These are phyloP conservation scores for Colletes latitarsis DNA, from an alignment of 1,140 invertebrate species.

Conservation along the genomic window DNA sequence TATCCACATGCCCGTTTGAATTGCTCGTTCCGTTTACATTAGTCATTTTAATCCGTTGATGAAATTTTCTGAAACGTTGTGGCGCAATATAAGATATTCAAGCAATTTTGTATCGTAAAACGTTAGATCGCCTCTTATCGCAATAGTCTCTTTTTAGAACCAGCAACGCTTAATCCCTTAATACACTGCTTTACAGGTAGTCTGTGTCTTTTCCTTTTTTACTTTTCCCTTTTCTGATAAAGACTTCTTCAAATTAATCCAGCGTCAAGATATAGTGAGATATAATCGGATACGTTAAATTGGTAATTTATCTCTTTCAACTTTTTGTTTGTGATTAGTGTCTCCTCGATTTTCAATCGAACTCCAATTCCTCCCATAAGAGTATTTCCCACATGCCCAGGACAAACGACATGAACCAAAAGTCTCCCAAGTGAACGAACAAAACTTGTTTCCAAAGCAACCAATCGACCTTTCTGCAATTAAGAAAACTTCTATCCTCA, in stretches of 20 bases:
- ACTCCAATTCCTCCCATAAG: not conserved
- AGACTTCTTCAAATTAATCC: not conserved
- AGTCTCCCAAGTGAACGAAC: not conserved
- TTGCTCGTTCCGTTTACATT: not conserved
- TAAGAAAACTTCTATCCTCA: no score
- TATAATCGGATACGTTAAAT: not conserved
- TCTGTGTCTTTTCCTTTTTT: no score
- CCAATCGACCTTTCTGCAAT: not conserved
- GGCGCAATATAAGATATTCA: not conserved
- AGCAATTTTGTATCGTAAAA: not conserved
- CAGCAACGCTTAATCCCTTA: not conserved
- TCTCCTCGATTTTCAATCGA: no score
- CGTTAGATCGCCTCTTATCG: slow-evolving; percentile 2
- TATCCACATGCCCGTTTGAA: not conserved
- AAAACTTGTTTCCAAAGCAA: not conserved
- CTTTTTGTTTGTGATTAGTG: not conserved
- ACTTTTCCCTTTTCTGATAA: not conserved
- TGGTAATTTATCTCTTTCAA: not conserved
- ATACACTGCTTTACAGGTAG: not conserved
- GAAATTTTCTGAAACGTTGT: not conserved
- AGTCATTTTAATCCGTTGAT: not conserved
- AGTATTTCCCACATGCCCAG: not conserved
- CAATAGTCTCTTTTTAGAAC: not conserved
- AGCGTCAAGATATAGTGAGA: not conserved
- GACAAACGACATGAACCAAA: slow-evolving; percentile 8